phyloP scores from a whole-genome alignment of 2,797 vertebrate species.

The Coreius guichenoti region DNA sequence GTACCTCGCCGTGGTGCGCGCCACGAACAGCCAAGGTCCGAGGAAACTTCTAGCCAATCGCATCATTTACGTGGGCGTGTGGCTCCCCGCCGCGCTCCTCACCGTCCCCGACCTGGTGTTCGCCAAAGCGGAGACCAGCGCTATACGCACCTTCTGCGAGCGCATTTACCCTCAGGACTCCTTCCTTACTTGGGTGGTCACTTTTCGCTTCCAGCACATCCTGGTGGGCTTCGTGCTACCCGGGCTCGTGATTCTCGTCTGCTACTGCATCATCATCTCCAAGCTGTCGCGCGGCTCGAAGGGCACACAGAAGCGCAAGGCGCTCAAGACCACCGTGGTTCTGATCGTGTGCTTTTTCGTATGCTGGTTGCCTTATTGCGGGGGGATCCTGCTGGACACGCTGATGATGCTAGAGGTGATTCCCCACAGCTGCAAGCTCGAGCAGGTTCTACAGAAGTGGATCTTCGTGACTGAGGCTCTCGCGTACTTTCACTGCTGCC shows the following conservation, averaged over 20 bases:
- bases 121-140: slow-evolving; percentile 78
- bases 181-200: slow-evolving; percentile 80
- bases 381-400: slow-evolving; percentile 88
- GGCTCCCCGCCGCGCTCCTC: slow-evolving; percentile 86
- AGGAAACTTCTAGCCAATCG: slow-evolving; percentile 91
- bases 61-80: slow-evolving; percentile 89
- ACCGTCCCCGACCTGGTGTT: slow-evolving; percentile 94
- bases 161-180: slow-evolving; percentile 84
- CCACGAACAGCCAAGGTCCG: slow-evolving; percentile 90
- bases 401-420: slow-evolving; percentile 87
- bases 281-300: slow-evolving; percentile 91
- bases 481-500: slow-evolving; percentile 96
- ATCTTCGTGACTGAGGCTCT: slow-evolving; percentile 92
- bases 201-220: slow-evolving; percentile 93
- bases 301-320: slow-evolving; percentile 93
- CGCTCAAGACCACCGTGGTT: slow-evolving; percentile 93
- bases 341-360: slow-evolving; percentile 94
- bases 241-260: slow-evolving; percentile 90
- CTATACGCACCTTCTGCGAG: slow-evolving; percentile 82
- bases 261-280: slow-evolving; percentile 95
- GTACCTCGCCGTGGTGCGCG: slow-evolving; percentile 94
- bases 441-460: slow-evolving; percentile 85
- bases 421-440: slow-evolving; percentile 84
- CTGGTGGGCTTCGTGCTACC: slow-evolving; percentile 93
- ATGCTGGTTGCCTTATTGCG: slow-evolving; percentile 96